Percentiles rank a stretch among this genome's conserved stretches.
phyloP scores from a whole-genome alignment of 2,888 invertebrate genomes.

The Dolomedes plantarius region DNA sequence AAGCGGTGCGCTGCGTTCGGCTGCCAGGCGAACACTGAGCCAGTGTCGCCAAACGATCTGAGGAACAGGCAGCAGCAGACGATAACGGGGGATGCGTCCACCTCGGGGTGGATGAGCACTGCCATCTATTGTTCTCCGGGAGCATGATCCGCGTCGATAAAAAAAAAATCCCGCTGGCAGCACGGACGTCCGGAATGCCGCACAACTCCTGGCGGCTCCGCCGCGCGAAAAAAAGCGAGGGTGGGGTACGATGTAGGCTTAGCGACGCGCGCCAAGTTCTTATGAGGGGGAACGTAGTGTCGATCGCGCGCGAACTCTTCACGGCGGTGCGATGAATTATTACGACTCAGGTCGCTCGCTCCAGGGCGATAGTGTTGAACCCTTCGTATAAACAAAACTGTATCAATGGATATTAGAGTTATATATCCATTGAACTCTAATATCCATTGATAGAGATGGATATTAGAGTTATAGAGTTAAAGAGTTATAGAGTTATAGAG shows the following conservation, averaged over 20 bases:
- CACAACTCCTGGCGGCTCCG: background rate
- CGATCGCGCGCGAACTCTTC: no score
- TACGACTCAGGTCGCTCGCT: no score
- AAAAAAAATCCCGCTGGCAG: constrained; percentile 6
- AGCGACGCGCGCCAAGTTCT: constrained; percentile 18
- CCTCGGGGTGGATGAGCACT: constrained; percentile 52
- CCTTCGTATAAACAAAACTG: no score
- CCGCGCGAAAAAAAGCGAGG: background rate
- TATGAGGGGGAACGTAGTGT: background rate
- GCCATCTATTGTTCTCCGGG: constrained; percentile 66
- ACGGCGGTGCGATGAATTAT: no score
- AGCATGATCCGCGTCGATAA: constrained; percentile 31
- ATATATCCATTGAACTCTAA: no score
- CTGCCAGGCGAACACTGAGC: constrained; percentile 39
- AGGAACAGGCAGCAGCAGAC: constrained; percentile 16
- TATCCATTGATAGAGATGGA: no score
- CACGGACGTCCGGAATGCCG: constrained; percentile 6
- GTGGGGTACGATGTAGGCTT: constrained; percentile 43
- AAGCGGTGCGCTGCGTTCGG: constrained; percentile 19
- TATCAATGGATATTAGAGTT: no score
- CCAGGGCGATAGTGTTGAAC: no score
- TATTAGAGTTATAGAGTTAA: no score
- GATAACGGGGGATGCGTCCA: constrained; percentile 27
- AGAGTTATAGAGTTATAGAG: no score
- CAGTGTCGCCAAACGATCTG: background rate